A percentile compares a stretch with the other conserved stretches of the same genome.
Conservation (phyloP, 2,113 vertebrate genomes). For the Tupaia chinensis region DNA sequence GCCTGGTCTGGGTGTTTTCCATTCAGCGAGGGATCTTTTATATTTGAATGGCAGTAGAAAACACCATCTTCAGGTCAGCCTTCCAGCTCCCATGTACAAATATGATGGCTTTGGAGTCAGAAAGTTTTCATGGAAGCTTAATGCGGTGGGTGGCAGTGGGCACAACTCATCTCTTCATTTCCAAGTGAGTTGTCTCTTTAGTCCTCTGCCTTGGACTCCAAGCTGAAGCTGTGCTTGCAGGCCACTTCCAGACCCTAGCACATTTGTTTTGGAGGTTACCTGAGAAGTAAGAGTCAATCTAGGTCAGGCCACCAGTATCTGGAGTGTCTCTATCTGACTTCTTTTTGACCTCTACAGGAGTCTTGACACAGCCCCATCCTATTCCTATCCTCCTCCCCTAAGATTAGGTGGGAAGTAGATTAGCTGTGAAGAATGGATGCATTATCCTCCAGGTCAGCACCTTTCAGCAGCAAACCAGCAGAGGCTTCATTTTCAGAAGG, state of each 20-base stretch:
- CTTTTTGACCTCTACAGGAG: neutral
- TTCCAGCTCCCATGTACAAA: neutral
- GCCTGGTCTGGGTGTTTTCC: neutral
- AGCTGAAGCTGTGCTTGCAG: neutral
- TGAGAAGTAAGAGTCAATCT: neutral
- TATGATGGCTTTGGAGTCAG: neutral
- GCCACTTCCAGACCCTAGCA: neutral
- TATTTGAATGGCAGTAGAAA: neutral
- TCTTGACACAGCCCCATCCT: neutral
- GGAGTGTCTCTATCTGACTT: neutral
- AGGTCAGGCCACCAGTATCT: neutral
- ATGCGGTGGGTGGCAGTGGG: neutral
- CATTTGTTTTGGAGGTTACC: neutral
- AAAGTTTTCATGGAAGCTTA: neutral
- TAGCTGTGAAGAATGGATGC: slow-evolving; percentile 12
- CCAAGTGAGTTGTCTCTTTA: neutral
- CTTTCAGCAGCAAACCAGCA: neutral
- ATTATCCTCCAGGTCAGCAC: slow-evolving; percentile 34
- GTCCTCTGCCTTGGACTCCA: accelerated
- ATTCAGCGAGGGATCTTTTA: neutral
- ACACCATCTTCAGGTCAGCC: neutral
- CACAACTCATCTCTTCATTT: neutral
- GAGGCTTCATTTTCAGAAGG: slow-evolving; percentile 36
- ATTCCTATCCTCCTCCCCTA: neutral
- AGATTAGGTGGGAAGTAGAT: neutral